These are phyloP conservation scores for Hoplodrina ambigua DNA, from an alignment of 2,888 invertebrate genomes.

Conservation along the genomic window DNA sequence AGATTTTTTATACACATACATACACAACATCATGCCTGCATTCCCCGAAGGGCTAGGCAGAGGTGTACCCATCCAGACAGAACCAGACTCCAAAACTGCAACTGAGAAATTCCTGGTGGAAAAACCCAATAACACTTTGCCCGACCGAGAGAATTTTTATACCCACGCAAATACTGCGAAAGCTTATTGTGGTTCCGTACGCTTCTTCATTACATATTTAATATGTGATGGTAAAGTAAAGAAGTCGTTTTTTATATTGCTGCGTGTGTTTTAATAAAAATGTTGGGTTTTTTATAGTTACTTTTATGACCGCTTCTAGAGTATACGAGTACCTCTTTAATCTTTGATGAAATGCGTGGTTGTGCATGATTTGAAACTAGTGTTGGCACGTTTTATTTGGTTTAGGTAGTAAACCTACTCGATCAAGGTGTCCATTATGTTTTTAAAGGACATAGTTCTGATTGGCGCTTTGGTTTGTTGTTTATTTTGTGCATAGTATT, in stretches of 20 bases:
- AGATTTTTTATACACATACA: no score
- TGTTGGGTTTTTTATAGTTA: constrained; percentile 33
- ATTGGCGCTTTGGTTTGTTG: no score
- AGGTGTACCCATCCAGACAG: no score
- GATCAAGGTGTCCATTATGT: no score
- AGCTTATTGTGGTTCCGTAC: constrained; percentile 18
- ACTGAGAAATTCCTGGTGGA: no score
- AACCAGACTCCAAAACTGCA: no score
- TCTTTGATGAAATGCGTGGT: constrained; percentile 44
- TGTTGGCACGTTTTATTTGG: constrained; percentile 25
- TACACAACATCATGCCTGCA: no score
- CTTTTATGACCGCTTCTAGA: constrained; percentile 29
- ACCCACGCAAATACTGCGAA: constrained; percentile 26
- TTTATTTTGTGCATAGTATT: no score
- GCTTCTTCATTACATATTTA: constrained; percentile 37
- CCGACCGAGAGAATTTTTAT: constrained; percentile 13
- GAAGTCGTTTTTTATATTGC: constrained; percentile 40
- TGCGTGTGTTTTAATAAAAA: constrained; percentile 48
- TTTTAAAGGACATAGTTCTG: no score
- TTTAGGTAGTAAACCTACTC: constrained; percentile 4
- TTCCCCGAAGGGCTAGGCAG: no score
- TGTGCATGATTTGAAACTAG: constrained; percentile 40
- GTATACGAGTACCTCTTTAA: constrained; percentile 36
- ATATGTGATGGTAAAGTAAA: constrained; percentile 33
- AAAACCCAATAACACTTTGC: no score